Evolutionary conservation across 2,113 vertebrate genomes (phyloP).

Genomic region (Corapipo altera): DNA sequence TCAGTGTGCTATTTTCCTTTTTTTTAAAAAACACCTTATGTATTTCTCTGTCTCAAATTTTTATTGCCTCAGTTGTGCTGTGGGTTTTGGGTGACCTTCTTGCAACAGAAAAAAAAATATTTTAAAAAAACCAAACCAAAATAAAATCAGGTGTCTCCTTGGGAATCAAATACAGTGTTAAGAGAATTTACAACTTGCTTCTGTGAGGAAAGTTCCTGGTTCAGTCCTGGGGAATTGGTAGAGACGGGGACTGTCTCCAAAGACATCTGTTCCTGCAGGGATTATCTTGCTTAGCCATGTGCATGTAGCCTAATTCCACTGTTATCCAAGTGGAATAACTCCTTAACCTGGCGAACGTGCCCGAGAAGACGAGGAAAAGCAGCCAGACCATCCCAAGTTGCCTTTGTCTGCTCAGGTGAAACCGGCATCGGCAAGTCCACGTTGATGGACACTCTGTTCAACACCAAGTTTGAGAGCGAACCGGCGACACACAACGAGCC

Average conservation of each 20-base stretch:
- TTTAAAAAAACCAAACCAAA: neutral
- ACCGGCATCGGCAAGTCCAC: slow-evolving; percentile 84
- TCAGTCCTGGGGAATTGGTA: neutral
- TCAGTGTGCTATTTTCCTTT: neutral
- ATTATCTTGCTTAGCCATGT: neutral
- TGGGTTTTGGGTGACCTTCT: neutral
- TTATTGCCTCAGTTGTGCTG: neutral
- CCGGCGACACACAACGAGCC: slow-evolving; percentile 83
- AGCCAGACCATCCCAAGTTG: accelerated
- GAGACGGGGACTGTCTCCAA: neutral
- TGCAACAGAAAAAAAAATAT: neutral
- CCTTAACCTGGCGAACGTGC: accelerated
- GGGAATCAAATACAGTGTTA: neutral
- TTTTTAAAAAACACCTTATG: neutral
- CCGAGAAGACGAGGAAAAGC: neutral
- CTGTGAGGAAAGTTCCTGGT: neutral
- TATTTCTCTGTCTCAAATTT: neutral
- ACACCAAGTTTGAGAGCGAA: slow-evolving; percentile 83
- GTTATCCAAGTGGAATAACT: neutral
- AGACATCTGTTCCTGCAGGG: neutral
- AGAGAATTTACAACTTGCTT: neutral
- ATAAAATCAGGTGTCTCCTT: neutral
- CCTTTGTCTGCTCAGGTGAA: slow-evolving; percentile 67
- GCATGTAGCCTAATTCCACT: neutral
- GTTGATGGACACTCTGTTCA: slow-evolving; percentile 84